Evolutionary conservation across 2,113 vertebrate species (phyloP).

Genomic region (Phrynosoma platyrhinos): DNA sequence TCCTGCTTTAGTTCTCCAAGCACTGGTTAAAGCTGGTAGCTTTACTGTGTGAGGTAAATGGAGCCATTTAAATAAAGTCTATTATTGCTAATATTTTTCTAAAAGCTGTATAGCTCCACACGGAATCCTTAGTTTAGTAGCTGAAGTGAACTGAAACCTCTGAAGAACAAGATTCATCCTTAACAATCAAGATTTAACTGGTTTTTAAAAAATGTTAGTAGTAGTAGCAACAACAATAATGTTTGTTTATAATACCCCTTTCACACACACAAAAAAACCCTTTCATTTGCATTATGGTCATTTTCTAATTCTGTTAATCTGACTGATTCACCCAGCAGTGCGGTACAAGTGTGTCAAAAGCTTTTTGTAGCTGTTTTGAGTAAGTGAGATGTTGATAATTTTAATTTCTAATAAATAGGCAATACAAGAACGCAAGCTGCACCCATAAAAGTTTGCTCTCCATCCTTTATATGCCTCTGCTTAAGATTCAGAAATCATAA

Average conservation of each 20-base stretch:
- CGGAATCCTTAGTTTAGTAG: not conserved
- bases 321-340: not conserved
- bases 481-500: not conserved
- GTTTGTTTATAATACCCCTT: no score
- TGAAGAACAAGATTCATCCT: not conserved
- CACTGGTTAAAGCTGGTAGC: not conserved
- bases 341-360: not conserved
- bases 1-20: not conserved
- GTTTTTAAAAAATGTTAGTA: not conserved
- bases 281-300: no score
- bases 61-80: not conserved
- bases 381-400: not conserved
- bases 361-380: not conserved
- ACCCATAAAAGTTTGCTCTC: not conserved
- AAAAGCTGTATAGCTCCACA: not conserved
- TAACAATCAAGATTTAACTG: not conserved
- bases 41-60: not conserved
- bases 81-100: not conserved
- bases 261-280: no score
- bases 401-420: not conserved
- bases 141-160: not conserved
- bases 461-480: not conserved
- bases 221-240: no score
- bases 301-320: no score
- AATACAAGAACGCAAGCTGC: not conserved